These are phyloP conservation scores for Copsychus sechellarum DNA, from an alignment of 2,113 vertebrate species.

Conservation along the genomic window DNA sequence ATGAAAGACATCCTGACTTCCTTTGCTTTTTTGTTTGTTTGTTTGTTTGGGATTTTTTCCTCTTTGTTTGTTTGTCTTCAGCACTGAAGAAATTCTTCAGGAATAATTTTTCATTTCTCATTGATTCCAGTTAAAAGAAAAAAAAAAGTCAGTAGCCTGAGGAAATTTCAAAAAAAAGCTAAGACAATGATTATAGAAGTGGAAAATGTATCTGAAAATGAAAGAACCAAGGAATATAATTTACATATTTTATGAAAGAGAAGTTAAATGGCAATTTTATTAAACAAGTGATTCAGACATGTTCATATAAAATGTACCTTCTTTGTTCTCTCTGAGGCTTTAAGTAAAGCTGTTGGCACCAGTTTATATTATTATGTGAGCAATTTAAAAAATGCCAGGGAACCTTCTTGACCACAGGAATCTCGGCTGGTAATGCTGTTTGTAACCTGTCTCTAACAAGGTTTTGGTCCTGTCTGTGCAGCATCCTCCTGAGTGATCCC, in stretches of 20 bases:
- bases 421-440: not conserved
- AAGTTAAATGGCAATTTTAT: not conserved
- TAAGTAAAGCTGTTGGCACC: not conserved
- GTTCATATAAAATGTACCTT: not conserved
- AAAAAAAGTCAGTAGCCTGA: not conserved
- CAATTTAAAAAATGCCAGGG: not conserved
- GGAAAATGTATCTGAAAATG: not conserved
- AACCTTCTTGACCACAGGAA: fast-evolving
- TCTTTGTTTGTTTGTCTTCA: not conserved
- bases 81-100: not conserved
- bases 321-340: not conserved
- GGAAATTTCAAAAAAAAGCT: not conserved
- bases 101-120: not conserved
- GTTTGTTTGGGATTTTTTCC: not conserved
- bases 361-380: not conserved
- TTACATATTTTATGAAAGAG: not conserved
- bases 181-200: not conserved
- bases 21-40: not conserved
- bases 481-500: not conserved
- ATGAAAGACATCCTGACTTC: not conserved
- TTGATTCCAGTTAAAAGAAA: not conserved
- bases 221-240: not conserved
- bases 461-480: not conserved
- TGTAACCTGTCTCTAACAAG: not conserved
- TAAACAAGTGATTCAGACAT: not conserved